Evolutionary conservation across 1,140 invertebrate species (phyloP), one percentile per base, ranked within the genome.

Genomic region (Lordiphosa clarofinis): DNA sequence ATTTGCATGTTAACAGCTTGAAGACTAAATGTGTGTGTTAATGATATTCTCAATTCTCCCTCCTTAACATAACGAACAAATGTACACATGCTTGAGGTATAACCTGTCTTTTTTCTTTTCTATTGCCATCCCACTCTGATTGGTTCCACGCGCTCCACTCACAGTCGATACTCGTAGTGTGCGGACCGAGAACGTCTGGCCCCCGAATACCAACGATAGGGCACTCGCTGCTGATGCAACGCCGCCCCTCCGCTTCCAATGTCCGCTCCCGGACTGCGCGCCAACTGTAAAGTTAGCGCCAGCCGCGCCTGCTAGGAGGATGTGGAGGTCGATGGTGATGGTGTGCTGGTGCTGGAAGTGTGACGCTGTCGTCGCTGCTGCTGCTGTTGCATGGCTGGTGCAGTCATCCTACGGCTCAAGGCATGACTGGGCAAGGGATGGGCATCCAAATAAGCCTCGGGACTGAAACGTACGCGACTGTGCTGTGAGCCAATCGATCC

Each of bases 381-480:
- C 31, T 66, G 55, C 35, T 56, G 11, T 5, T 63, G 62, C 39
- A 37, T 53, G n/a, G 53, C 60, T 31, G 65, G 82, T n/a, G 69
- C 70, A 8, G 72, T 73, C 82, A 84, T 68, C 3, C 78, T 42
- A 2, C 75, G 57, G 15, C 43, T 44, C 11, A 79, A 5, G 0
- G 37, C 42, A 13, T 12, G n/a, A 0, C 19, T 12, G 12, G 49
- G 64, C 89, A 89, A 7, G 12, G 59, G 52, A 38, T 58, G 72
- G 56, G 74, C 67, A 53, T 91, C 91, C 12, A 90, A 60, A 82
- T 93, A 92, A 0, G 93, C 93, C 7, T 94, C 92, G 0, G 95
- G 95, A 36, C 95, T 96, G 89, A 97, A 97, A 1, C 95, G 90
- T 2, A 96, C 95, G 4, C 95, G 90, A 35, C 92, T 92, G 48